Percentiles rank a stretch among this genome's conserved stretches.
These are phyloP conservation scores for Epinephelus cyanopodus DNA, from an alignment of 2,113 vertebrate genomes.

Conservation along the genomic window DNA sequence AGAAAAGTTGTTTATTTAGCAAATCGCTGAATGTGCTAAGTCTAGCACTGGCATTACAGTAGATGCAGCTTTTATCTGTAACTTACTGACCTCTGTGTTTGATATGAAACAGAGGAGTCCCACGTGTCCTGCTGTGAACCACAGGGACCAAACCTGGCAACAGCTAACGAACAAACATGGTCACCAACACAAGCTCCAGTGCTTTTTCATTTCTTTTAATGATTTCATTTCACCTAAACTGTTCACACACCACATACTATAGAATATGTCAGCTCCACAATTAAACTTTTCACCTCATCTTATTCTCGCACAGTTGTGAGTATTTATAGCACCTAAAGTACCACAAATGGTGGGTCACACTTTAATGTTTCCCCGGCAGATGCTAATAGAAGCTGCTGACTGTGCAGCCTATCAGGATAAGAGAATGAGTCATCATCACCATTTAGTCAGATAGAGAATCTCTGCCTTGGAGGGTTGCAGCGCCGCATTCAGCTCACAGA, in stretches of 20 bases:
- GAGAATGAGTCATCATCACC: slow-evolving; percentile 36
- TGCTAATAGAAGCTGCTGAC: slow-evolving; percentile 27
- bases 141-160: slow-evolving; percentile 13
- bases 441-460: neutral
- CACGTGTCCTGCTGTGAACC: neutral
- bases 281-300: neutral
- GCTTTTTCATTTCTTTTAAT: neutral
- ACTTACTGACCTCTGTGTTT: neutral
- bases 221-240: neutral
- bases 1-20: no score
- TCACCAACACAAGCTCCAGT: neutral
- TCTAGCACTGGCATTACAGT: neutral
- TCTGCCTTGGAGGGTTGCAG: neutral
- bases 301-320: neutral
- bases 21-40: no score
- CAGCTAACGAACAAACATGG: slow-evolving; percentile 5
- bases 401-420: slow-evolving; percentile 20
- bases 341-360: neutral
- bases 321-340: slow-evolving; percentile 13
- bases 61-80: neutral
- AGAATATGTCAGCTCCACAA: neutral
- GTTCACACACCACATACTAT: neutral
- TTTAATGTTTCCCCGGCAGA: no score
- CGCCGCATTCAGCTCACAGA: slow-evolving; percentile 4
- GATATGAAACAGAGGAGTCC: slow-evolving; percentile 8